Evolutionary conservation across 1,140 invertebrate species (phyloP).

Genomic region (Procambarus virginalis): DNA sequence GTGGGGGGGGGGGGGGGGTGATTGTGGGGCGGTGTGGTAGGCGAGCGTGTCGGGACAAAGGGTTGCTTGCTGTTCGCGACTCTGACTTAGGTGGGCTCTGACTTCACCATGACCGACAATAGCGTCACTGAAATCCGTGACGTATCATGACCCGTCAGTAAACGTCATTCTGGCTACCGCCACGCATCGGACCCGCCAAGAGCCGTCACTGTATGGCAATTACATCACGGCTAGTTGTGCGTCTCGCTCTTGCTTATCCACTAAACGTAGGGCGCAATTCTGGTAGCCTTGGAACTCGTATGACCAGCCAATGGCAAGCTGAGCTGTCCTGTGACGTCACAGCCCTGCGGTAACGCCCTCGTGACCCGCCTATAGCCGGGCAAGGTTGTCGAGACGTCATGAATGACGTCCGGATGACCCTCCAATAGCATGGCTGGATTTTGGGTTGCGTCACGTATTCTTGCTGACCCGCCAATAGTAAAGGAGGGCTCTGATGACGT

Average conservation of each 20-base stretch:
- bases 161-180: not conserved
- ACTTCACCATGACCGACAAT: not conserved
- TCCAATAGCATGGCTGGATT: no score
- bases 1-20: not conserved
- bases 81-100: conserved; percentile 8
- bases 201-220: not conserved
- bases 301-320: not conserved
- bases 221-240: not conserved
- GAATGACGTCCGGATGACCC: no score
- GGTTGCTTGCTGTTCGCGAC: not conserved
- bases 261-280: not conserved
- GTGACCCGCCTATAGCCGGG: not conserved
- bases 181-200: not conserved
- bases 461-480: no score
- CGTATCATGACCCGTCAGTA: not conserved
- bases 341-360: not conserved
- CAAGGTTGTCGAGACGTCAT: not conserved
- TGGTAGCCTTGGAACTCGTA: not conserved
- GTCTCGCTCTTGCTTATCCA: not conserved
- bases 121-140: not conserved
- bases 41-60: not conserved
- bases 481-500: no score
- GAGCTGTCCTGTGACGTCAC: not conserved
- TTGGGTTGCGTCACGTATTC: no score
- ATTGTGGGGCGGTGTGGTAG: not conserved